These are phyloP conservation scores for Stichodactyla helianthus DNA, from an alignment of 64 coral and sea anemone species.

Conservation along the genomic window DNA sequence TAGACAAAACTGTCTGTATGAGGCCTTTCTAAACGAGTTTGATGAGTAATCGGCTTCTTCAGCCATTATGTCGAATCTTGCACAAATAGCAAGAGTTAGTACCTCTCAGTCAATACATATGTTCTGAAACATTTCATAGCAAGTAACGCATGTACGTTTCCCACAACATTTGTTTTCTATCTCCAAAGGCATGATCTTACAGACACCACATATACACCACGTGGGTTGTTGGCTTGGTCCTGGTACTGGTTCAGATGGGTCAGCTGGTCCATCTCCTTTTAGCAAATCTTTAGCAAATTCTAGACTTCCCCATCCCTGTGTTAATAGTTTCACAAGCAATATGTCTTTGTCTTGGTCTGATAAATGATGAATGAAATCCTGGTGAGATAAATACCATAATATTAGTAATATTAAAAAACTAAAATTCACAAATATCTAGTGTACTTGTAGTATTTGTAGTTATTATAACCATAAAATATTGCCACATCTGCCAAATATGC, in stretches of 20 bases:
- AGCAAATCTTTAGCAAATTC: slow-evolving; percentile 50
- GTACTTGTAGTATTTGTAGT: too few species aligned
- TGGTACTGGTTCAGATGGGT: neutral
- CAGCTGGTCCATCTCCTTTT: neutral
- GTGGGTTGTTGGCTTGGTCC: neutral
- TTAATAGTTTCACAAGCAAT: slow-evolving; percentile 18
- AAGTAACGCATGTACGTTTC: slow-evolving; percentile 43
- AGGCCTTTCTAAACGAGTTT: slow-evolving; percentile 37
- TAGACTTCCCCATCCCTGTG: slow-evolving; percentile 40
- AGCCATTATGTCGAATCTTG: slow-evolving; percentile 39
- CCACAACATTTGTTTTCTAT: slow-evolving; percentile 52
- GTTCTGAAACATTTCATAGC: slow-evolving; percentile 48
- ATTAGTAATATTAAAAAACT: too few species aligned
- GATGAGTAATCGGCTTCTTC: slow-evolving; percentile 49
- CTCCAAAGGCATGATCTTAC: slow-evolving; percentile 27
- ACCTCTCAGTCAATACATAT: slow-evolving; percentile 59
- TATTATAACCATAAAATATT: too few species aligned
- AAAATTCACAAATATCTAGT: too few species aligned
- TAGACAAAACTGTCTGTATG: too few species aligned
- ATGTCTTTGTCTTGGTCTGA: slow-evolving; percentile 13
- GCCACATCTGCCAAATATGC: too few species aligned
- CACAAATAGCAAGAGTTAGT: slow-evolving; percentile 17
- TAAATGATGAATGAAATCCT: slow-evolving; percentile 16
- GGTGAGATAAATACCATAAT: neutral
- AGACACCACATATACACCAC: slow-evolving; percentile 51